phyloP scores from a whole-genome alignment of 2,888 invertebrate species.

The Agonopterix alstromeriana region DNA sequence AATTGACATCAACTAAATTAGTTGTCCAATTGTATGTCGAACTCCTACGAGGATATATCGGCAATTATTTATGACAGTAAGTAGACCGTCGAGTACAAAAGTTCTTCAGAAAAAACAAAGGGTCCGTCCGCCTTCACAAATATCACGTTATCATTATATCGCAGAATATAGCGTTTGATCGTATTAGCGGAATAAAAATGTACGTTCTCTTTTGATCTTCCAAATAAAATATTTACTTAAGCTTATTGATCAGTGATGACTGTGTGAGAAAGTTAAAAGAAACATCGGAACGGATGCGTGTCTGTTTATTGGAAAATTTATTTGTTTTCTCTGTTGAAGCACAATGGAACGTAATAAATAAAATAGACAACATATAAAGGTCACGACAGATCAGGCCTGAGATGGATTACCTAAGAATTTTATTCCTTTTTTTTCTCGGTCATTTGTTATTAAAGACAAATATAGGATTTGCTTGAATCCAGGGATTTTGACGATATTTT shows the following conservation, averaged over 20 bases:
- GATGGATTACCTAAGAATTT: neutral
- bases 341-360: conserved; percentile 1
- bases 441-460: too few species aligned
- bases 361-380: neutral
- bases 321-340: neutral
- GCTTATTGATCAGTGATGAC: conserved; percentile 5
- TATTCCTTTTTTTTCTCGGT: neutral
- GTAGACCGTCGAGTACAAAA: too few species aligned
- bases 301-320: conserved; percentile 5
- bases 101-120: too few species aligned
- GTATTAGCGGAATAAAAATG: neutral
- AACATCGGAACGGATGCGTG: neutral
- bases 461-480: too few species aligned
- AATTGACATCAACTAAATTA: too few species aligned
- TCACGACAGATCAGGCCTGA: neutral
- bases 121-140: too few species aligned
- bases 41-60: too few species aligned
- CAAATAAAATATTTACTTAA: neutral
- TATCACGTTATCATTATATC: too few species aligned
- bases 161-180: neutral
- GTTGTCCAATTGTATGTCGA: too few species aligned
- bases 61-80: too few species aligned
- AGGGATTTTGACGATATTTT: too few species aligned
- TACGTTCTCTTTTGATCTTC: neutral
- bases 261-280: conserved; percentile 5